A percentile compares a stretch with the other conserved stretches of the same genome.
These are phyloP conservation scores for Brachionus koreanus DNA, from an alignment of 1,140 invertebrate species.

Conservation along the genomic window DNA sequence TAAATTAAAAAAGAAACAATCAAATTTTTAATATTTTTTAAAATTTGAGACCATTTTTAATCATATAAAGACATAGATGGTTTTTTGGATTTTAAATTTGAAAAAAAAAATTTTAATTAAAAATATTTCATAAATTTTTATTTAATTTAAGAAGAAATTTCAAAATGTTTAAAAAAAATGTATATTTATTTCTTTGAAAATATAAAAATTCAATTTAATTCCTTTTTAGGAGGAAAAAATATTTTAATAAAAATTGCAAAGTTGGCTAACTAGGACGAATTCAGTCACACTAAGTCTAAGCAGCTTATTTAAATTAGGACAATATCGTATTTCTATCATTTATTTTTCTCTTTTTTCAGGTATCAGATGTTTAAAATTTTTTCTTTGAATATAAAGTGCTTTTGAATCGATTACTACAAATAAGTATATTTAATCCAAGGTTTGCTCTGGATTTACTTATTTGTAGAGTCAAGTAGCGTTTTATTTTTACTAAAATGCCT, in stretches of 20 bases:
- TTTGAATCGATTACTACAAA: background rate
- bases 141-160: background rate
- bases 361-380: background rate
- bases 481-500: background rate
- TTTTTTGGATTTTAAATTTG: background rate
- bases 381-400: background rate
- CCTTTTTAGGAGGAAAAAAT: no score
- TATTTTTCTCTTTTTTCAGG: background rate
- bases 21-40: background rate
- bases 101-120: no score
- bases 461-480: background rate
- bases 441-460: background rate
- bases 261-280: background rate
- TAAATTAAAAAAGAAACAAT: background rate
- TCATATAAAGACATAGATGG: no score
- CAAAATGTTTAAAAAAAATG: background rate
- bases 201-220: no score
- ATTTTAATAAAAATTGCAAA: background rate
- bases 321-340: background rate
- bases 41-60: no score
- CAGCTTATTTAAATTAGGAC: slow-evolving; percentile 1
- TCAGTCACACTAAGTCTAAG: background rate
- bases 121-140: background rate
- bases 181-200: no score
- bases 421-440: background rate